Conservation (phyloP, 2,797 vertebrate species). For the Miichthys miiuy region DNA sequence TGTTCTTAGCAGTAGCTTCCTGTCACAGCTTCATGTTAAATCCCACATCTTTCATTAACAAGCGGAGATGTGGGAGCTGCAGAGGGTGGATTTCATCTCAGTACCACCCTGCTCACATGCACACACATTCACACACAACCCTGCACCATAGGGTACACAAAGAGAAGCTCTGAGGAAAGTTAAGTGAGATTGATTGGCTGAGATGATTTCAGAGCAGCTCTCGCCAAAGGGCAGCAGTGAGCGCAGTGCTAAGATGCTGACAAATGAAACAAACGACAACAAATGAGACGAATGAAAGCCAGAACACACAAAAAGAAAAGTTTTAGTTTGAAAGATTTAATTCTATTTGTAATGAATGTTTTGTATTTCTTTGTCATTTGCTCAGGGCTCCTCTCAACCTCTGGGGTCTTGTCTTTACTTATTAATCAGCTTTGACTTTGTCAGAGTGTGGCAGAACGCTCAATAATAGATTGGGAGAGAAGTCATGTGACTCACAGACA, state of each 20-base stretch:
- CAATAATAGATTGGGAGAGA: constrained; percentile 69
- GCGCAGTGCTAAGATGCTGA: constrained; percentile 21
- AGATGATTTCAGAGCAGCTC: constrained; percentile 60
- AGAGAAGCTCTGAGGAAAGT: constrained; percentile 51
- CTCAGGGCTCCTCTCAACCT: constrained; percentile 59
- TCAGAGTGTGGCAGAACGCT: constrained; percentile 60
- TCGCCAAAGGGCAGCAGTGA: constrained; percentile 43
- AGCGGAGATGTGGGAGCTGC: constrained; percentile 13
- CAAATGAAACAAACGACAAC: constrained; percentile 51
- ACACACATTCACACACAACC: constrained; percentile 1
- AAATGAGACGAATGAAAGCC: constrained; percentile 56
- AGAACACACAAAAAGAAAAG: constrained; percentile 29
- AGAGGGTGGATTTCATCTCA: constrained; percentile 26
- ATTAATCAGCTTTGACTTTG: constrained; percentile 71
- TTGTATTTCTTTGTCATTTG: constrained; percentile 61
- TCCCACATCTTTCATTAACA: constrained; percentile 47
- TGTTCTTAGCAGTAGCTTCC: constrained; percentile 49
- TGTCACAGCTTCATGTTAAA: constrained; percentile 54
- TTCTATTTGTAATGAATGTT: constrained; percentile 53
- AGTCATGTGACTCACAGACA: constrained; percentile 50
- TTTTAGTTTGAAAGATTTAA: constrained; percentile 37
- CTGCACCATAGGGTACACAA: constrained; percentile 9
- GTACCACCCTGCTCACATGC: neutral
- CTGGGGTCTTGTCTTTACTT: constrained; percentile 70
- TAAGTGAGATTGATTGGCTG: constrained; percentile 67